Evolutionary conservation across 2,888 invertebrate genomes (phyloP), one percentile per base, ranked within the genome.

Genomic region (Drosophila borborema): DNA sequence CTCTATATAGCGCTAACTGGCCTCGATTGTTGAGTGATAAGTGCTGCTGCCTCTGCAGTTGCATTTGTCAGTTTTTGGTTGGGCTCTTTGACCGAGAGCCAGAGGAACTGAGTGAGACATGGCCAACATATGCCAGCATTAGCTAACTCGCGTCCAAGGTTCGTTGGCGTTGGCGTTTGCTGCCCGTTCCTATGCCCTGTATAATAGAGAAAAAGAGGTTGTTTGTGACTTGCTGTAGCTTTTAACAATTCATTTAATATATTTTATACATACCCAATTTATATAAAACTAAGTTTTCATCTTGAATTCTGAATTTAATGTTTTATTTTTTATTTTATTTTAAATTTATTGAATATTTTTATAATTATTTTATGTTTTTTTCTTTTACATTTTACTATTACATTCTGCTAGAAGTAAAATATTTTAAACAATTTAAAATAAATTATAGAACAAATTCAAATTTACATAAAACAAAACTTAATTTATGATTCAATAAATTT

Each of bases 21-120:
- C 72, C 74, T 65, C 84, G 81, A 90, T 90, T 86, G 89, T 72
- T 90, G 86, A 90, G 86, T 85, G 85, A 85, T 89, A 85, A 86
- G 84, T 85, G 77, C 60, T 74, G 70, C 67, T 73, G 81, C 64
- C 70, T 53, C 41, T 62, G 65, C 72, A 73, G 62, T 77, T 80
- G 81, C 71, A 75, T 85, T 74, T 80, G 77, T 80, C 83, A 56
- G 83, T 55, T 55, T 60, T 54, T 40, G 43, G 62, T n/a, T n/a
- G 45, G 16, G 18, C 34, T 28, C 38, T 6, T 28, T 16, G 40
- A 12, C 16, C 40, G n/a, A 40, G 43, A 59, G 20, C 41, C 8
- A 9, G 61, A 28, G 28, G 14, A 5, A 16, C 2, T 43, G 64
- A 64, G 43, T 31, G 49, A 53, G 74, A 74, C 78, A 87, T 77